These are phyloP conservation scores for Tetheella fluctuosa DNA, from an alignment of 2,888 invertebrate genomes.

Conservation along the genomic window DNA sequence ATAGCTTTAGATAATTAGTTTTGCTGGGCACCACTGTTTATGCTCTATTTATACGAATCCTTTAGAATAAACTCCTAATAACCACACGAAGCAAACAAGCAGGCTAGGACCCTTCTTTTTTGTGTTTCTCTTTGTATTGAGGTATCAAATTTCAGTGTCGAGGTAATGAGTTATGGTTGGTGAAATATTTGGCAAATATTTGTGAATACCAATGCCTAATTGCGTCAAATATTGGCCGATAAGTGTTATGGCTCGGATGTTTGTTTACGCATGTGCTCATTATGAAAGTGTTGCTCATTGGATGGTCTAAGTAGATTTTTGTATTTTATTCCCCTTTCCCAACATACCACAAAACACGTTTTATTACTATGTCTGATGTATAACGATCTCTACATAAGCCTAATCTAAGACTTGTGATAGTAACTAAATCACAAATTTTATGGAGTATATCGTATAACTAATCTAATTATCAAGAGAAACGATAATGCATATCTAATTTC, in stretches of 20 bases:
- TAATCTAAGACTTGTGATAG: too few relatives aligned
- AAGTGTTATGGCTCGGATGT: neutral
- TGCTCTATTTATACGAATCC: slow-evolving; percentile 9
- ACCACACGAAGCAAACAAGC: neutral
- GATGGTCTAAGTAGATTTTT: neutral
- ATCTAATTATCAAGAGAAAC: neutral
- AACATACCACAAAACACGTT: neutral
- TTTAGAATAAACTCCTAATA: neutral
- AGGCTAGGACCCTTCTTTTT: neutral
- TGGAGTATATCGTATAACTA: neutral
- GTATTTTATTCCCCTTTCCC: neutral
- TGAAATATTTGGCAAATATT: slow-evolving; percentile 5
- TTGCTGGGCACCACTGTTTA: slow-evolving; percentile 29
- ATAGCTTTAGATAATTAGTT: slow-evolving; percentile 80
- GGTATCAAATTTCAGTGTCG: neutral
- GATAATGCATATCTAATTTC: neutral
- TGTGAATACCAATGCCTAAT: neutral
- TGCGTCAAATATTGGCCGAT: slow-evolving; percentile 5
- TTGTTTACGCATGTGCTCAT: slow-evolving; percentile 8
- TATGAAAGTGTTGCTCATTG: neutral
- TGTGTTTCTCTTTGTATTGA: neutral
- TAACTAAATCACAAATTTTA: neutral
- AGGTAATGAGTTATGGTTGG: neutral
- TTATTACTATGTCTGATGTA: too few relatives aligned
- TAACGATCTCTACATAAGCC: too few relatives aligned